phyloP scores from a whole-genome alignment of 30 jellyfish, hydroid and myxozoan genomes.

The Rhopilema esculentum region DNA sequence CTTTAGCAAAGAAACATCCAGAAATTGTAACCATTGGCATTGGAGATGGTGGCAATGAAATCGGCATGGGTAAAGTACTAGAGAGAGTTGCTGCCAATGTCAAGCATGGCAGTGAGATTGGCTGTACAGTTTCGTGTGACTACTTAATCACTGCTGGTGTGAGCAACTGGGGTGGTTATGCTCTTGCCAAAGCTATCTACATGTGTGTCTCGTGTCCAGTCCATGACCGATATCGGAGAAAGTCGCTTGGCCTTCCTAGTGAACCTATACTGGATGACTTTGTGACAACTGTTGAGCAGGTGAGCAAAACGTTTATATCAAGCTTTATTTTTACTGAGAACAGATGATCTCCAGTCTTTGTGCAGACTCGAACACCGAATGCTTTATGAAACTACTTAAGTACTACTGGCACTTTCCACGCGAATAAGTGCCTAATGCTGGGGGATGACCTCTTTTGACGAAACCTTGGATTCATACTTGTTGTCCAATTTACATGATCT shows the following conservation, averaged over 20 bases:
- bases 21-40: slow-evolving; percentile 88
- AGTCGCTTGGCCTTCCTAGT: slow-evolving; percentile 72
- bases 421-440: too few species aligned
- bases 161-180: slow-evolving; percentile 97
- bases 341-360: too few species aligned
- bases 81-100: slow-evolving; percentile 65
- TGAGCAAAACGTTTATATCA: not conserved
- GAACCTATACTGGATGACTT: slow-evolving; percentile 39
- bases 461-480: too few species aligned
- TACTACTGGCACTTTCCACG: too few species aligned
- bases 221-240: slow-evolving; percentile 82
- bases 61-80: slow-evolving; percentile 92
- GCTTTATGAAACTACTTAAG: too few species aligned
- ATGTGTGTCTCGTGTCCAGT: slow-evolving; percentile 78
- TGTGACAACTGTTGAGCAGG: slow-evolving; percentile 72
- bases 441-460: too few species aligned
- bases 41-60: slow-evolving; percentile 98
- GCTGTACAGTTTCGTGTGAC: slow-evolving; percentile 60
- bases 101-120: slow-evolving; percentile 76
- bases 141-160: slow-evolving; percentile 86
- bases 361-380: too few species aligned
- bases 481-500: too few species aligned
- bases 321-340: not conserved
- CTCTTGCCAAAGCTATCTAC: slow-evolving; percentile 83
- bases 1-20: slow-evolving; percentile 53